A percentile compares a stretch with the other conserved stretches of the same genome.
Evolutionary conservation across 1,140 invertebrate genomes (phyloP).

Genomic region (Eciton burchellii): DNA sequence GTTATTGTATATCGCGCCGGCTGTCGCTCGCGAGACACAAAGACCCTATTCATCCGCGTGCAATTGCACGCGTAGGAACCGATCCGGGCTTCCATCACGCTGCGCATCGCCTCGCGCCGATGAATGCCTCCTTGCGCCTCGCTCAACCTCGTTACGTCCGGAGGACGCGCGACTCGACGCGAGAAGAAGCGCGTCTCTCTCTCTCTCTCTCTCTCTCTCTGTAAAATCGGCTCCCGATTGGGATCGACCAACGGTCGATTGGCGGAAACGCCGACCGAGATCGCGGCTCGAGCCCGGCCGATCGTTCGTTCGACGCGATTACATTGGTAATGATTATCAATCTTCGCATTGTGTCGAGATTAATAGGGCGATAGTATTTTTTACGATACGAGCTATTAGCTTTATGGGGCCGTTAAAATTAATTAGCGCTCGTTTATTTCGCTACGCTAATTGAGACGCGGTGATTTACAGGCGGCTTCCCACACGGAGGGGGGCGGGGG

Average conservation of each 20-base stretch:
- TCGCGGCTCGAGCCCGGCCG: neutral
- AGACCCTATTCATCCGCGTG: constrained; percentile 74
- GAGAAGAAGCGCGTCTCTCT: constrained; percentile 12
- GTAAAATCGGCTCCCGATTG: constrained; percentile 11
- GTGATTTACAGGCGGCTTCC: constrained; percentile 7
- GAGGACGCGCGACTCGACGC: constrained; percentile 47
- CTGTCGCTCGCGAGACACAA: constrained; percentile 75
- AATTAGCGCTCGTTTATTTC: constrained; percentile 42
- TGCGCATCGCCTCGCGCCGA: constrained; percentile 64
- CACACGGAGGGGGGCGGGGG: no score
- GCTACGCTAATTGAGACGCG: constrained; percentile 14
- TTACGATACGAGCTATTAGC: constrained; percentile 33
- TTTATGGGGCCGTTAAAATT: constrained; percentile 46
- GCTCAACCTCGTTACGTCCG: constrained; percentile 63
- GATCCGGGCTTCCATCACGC: constrained; percentile 71
- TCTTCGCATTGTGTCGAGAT: constrained; percentile 35
- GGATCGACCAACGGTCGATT: neutral
- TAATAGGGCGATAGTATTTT: constrained; percentile 42
- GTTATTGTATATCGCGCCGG: constrained; percentile 74
- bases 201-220: no score
- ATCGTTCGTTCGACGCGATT: constrained; percentile 7
- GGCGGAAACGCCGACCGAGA: neutral
- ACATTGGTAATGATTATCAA: constrained; percentile 14
- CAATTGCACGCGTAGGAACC: constrained; percentile 73
- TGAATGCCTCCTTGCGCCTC: constrained; percentile 58